Evolutionary conservation across 2,888 invertebrate species (phyloP).

Genomic region (Lasioglossum oenotherae): DNA sequence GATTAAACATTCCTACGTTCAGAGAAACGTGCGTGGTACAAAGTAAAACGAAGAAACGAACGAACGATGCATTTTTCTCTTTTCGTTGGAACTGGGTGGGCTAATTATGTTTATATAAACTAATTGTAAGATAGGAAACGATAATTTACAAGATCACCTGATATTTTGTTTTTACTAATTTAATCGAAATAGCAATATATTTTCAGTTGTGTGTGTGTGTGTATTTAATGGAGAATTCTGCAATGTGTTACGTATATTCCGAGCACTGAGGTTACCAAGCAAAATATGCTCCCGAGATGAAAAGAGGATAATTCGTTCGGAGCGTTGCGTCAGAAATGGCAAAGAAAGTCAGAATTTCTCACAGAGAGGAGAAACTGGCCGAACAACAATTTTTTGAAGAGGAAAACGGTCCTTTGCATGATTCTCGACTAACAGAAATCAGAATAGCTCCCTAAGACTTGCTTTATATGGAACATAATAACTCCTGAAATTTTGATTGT

Average conservation of each 20-base stretch:
- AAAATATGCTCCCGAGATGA: neutral
- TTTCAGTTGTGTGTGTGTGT: neutral
- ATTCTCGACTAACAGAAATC: too few species aligned
- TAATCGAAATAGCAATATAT: neutral
- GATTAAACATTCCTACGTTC: too few species aligned
- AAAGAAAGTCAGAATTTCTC: constrained; percentile 5
- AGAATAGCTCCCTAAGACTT: too few species aligned
- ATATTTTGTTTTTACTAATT: neutral
- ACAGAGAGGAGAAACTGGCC: constrained; percentile 6
- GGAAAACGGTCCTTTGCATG: neutral
- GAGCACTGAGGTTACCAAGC: neutral
- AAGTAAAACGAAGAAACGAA: neutral
- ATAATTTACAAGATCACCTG: neutral
- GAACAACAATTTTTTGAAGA: neutral
- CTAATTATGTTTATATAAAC: neutral
- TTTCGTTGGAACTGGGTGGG: neutral
- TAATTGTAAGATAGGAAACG: neutral
- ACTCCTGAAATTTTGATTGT: neutral
- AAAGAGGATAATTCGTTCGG: neutral
- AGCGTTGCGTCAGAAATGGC: constrained; percentile 1
- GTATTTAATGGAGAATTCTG: neutral
- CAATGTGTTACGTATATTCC: neutral
- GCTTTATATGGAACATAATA: neutral
- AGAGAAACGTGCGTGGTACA: too few species aligned
- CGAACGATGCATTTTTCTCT: neutral